Evolutionary conservation across 1,140 invertebrate genomes (phyloP).

Genomic region (Drosophila lowei): DNA sequence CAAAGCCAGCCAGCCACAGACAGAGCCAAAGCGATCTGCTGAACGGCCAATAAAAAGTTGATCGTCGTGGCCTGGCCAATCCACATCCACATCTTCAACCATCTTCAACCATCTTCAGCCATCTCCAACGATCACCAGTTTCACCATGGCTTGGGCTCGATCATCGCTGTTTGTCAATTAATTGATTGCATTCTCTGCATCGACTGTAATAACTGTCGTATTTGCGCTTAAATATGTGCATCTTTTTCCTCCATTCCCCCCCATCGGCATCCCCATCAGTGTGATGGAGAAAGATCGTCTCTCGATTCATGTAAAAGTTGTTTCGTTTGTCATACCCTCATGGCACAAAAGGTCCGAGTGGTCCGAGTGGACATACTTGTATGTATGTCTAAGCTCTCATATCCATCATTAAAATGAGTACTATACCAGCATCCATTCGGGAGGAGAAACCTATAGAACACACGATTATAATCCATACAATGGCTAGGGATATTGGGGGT

Average conservation of each 20-base stretch:
- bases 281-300: conserved; percentile 11
- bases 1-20: conserved; percentile 15
- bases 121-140: background rate
- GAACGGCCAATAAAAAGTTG: conserved; percentile 57
- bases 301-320: conserved; percentile 56
- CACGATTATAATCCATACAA: no score
- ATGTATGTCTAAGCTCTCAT: no score
- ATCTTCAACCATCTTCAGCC: no score
- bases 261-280: background rate
- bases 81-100: no score
- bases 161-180: conserved; percentile 75
- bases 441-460: no score
- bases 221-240: conserved; percentile 77
- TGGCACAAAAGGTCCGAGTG: background rate
- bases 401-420: no score
- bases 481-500: no score
- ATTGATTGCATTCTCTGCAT: conserved; percentile 70
- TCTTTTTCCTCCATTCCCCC: conserved; percentile 26
- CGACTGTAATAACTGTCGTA: conserved; percentile 78
- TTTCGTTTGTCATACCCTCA: conserved; percentile 39
- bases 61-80: conserved; percentile 36
- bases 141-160: conserved; percentile 22
- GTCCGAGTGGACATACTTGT: no score
- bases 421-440: no score
- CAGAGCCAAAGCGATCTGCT: conserved; percentile 2